These are phyloP conservation scores for Idaea aversata DNA, from an alignment of 2,888 invertebrate genomes.

Conservation along the genomic window DNA sequence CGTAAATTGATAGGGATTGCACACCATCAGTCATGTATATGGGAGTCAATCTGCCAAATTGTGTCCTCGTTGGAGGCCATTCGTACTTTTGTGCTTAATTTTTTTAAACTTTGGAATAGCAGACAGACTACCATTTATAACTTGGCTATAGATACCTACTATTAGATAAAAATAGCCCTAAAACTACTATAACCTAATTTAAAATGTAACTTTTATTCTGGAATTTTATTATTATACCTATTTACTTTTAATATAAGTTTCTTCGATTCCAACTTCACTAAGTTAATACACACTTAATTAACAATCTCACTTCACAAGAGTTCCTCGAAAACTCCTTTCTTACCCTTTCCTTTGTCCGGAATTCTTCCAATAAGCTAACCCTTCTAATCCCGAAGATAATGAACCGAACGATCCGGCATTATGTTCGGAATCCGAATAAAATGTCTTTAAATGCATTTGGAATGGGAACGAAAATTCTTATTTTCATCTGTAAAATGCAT, in stretches of 20 bases:
- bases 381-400: slow-evolving; percentile 66
- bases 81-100: no score
- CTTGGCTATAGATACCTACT: no score
- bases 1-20: no score
- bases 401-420: slow-evolving; percentile 35
- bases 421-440: neutral
- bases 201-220: no score
- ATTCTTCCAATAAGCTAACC: slow-evolving; percentile 56
- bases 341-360: slow-evolving; percentile 38
- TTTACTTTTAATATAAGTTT: neutral
- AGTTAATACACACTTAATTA: neutral
- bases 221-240: no score
- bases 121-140: no score
- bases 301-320: slow-evolving; percentile 1
- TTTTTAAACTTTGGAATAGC: no score
- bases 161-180: no score
- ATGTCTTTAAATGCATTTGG: slow-evolving; percentile 3
- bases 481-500: neutral
- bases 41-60: no score
- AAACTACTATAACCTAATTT: no score
- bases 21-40: no score
- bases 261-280: neutral
- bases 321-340: slow-evolving; percentile 18
- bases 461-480: slow-evolving; percentile 5
- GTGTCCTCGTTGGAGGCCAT: no score